Percentiles rank a stretch among this genome's conserved stretches.
Evolutionary conservation across 2,888 invertebrate species (phyloP).

Genomic region (Melieria picta): DNA sequence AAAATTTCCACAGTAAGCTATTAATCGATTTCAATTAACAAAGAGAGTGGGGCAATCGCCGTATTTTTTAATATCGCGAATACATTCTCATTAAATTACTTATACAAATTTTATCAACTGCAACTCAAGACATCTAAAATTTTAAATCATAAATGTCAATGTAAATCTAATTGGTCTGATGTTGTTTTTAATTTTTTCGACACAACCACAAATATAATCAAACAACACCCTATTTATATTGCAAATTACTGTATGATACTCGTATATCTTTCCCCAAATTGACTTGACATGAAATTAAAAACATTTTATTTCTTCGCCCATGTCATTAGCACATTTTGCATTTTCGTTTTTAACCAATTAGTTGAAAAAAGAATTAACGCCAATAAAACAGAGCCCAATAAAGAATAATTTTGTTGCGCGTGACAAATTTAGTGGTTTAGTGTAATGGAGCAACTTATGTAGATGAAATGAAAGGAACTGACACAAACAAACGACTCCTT

Average conservation of each 20-base stretch:
- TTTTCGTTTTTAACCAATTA: conserved; percentile 24
- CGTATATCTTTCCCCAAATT: not conserved
- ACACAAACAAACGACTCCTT: not conserved
- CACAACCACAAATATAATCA: not conserved
- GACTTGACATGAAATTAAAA: conserved; percentile 5
- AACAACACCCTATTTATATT: not conserved
- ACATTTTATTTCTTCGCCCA: not conserved
- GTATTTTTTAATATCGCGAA: too few species aligned
- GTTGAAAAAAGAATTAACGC: conserved; percentile 1
- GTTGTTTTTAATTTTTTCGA: conserved; percentile 1
- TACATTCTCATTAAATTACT: not conserved
- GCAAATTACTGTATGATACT: not conserved
- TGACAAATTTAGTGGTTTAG: too few species aligned
- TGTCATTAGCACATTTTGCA: conserved; percentile 8
- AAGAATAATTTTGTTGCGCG: not conserved
- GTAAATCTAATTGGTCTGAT: conserved; percentile 54
- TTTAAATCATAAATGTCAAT: conserved; percentile 45
- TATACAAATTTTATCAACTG: not conserved
- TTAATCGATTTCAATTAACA: too few species aligned
- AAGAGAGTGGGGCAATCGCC: too few species aligned
- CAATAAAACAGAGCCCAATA: not conserved
- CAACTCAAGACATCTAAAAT: not conserved
- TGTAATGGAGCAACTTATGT: too few species aligned
- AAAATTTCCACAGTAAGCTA: too few species aligned
- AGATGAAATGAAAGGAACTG: too few species aligned